These are phyloP conservation scores for Saturnia pavonia DNA, from an alignment of 2,888 invertebrate species.

Conservation along the genomic window DNA sequence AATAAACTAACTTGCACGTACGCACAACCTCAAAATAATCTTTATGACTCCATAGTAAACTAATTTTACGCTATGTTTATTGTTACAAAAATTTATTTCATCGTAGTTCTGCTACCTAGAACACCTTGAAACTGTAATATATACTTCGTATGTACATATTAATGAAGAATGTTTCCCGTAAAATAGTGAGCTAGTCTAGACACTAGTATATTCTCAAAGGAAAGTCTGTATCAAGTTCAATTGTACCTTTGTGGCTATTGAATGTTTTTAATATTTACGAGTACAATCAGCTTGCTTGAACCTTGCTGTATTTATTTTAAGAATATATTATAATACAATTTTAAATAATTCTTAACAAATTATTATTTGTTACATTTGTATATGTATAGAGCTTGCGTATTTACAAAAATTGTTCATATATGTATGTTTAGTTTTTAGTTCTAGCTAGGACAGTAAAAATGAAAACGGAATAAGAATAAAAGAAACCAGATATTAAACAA, in stretches of 20 bases:
- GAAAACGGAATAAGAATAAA: background rate
- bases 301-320: background rate
- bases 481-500: background rate
- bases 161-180: constrained; percentile 17
- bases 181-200: constrained; percentile 14
- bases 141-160: background rate
- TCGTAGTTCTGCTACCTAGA: background rate
- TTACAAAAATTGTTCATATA: too few relatives aligned
- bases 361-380: too few relatives aligned
- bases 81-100: background rate
- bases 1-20: background rate
- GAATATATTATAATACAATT: background rate
- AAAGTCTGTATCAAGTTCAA: constrained; percentile 5
- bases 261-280: background rate
- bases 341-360: too few relatives aligned
- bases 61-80: constrained; percentile 12
- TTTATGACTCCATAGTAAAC: constrained; percentile 14
- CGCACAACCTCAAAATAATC: constrained; percentile 5
- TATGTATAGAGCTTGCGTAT: too few relatives aligned
- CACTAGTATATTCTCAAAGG: constrained; percentile 9
- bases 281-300: background rate
- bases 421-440: too few relatives aligned
- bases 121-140: background rate
- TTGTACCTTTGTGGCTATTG: background rate
- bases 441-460: too few relatives aligned